phyloP scores from a whole-genome alignment of 1,140 invertebrate genomes.

The Drosophila pallidifrons region DNA sequence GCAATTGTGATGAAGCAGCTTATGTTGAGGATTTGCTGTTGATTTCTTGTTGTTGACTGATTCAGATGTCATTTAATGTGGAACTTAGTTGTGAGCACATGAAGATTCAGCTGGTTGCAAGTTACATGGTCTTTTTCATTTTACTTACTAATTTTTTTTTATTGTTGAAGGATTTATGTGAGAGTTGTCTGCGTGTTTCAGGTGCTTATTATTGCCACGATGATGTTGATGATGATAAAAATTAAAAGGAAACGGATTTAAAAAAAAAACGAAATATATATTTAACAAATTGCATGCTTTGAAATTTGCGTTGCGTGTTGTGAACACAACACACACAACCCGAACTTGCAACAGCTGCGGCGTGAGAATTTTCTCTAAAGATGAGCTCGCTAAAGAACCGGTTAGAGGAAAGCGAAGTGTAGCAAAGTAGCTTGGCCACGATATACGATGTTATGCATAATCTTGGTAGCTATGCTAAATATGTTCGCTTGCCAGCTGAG shows the following conservation, averaged over 20 bases:
- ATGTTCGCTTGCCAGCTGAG: neutral
- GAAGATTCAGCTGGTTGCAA: neutral
- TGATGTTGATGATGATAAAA: neutral
- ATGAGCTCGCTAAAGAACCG: slow-evolving; percentile 5
- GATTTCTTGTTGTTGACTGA: neutral
- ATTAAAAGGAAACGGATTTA: slow-evolving; percentile 29
- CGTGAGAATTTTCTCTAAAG: slow-evolving; percentile 19
- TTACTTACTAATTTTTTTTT: neutral
- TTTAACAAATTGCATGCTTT: slow-evolving; percentile 58
- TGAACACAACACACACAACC: neutral
- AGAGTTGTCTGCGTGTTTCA: slow-evolving; percentile 21
- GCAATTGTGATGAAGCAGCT: neutral
- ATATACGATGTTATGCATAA: neutral
- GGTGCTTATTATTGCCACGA: slow-evolving; percentile 32
- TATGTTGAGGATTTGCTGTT: neutral
- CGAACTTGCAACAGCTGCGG: slow-evolving; percentile 6
- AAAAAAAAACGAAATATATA: slow-evolving; percentile 33
- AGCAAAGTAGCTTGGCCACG: neutral
- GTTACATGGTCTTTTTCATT: neutral
- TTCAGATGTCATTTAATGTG: neutral
- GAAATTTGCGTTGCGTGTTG: slow-evolving; percentile 44
- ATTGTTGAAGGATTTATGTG: slow-evolving; percentile 33
- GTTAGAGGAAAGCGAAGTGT: neutral
- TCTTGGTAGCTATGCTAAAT: neutral
- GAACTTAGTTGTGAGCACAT: neutral